Evolutionary conservation across 2,797 vertebrate species (phyloP).

Genomic region (Falco rusticolus): DNA sequence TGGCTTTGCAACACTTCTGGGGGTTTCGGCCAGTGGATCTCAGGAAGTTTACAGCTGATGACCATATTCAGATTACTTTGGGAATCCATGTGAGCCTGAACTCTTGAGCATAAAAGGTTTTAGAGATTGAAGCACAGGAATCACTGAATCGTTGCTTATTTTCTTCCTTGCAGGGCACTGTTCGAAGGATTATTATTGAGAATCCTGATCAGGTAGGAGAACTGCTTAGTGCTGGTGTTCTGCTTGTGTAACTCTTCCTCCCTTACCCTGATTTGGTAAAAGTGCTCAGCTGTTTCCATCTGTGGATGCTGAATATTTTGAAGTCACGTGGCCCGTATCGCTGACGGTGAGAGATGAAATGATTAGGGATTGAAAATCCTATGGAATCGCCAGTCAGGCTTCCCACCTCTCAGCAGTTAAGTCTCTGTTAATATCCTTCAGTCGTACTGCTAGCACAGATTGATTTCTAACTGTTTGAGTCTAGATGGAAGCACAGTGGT

Average conservation of each 20-base stretch:
- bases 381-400: background rate
- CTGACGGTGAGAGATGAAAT: background rate
- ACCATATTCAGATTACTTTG: fast-evolving
- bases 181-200: slow-evolving; percentile 80
- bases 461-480: background rate
- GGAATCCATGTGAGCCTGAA: background rate
- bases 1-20: background rate
- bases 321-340: background rate
- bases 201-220: slow-evolving; percentile 79
- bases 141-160: background rate
- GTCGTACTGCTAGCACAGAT: fast-evolving
- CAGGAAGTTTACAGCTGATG: background rate
- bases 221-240: background rate
- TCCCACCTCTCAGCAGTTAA: background rate
- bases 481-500: background rate
- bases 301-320: fast-evolving
- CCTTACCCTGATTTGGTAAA: fast-evolving
- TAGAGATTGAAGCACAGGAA: background rate
- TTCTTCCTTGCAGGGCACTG: slow-evolving; percentile 67
- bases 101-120: background rate
- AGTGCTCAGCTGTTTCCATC: background rate
- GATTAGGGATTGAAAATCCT: background rate
- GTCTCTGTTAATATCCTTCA: background rate
- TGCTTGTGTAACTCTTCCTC: background rate
- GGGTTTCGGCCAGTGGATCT: background rate